Percentiles rank a stretch among this genome's conserved stretches.
phyloP scores from a whole-genome alignment of 2,888 invertebrate species.

The Nineta flava region DNA sequence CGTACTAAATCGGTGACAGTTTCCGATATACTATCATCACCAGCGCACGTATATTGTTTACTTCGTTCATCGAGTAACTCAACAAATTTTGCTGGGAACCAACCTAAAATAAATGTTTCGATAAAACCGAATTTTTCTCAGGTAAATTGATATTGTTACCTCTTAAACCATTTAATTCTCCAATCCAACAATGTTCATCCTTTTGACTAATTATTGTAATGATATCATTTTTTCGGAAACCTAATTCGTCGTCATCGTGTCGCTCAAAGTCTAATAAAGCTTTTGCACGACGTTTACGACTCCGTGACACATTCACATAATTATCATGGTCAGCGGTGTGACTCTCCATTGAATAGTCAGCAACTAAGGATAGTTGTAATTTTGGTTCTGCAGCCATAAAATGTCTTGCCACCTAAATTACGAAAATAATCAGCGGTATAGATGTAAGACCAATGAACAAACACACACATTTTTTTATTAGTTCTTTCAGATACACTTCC shows the following conservation, averaged over 20 bases:
- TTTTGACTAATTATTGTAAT: constrained; percentile 94
- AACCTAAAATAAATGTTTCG: constrained; percentile 35
- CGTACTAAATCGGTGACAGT: constrained; percentile 92
- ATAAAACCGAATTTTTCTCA: neutral
- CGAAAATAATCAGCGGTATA: neutral
- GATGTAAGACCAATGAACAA: too few species aligned
- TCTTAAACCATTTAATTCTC: constrained; percentile 85
- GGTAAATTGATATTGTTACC: constrained; percentile 23
- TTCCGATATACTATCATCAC: constrained; percentile 95
- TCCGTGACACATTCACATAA: constrained; percentile 83
- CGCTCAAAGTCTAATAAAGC: constrained; percentile 94
- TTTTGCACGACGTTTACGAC: constrained; percentile 80
- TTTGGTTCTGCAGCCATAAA: constrained; percentile 89
- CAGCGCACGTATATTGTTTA: constrained; percentile 79
- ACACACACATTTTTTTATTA: too few species aligned
- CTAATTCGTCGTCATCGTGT: constrained; percentile 95
- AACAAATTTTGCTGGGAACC: constrained; percentile 97
- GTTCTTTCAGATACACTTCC: too few species aligned
- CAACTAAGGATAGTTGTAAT: constrained; percentile 63
- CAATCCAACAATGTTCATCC: constrained; percentile 98
- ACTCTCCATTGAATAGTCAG: constrained; percentile 92
- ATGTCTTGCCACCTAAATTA: constrained; percentile 59
- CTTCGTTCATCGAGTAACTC: constrained; percentile 90
- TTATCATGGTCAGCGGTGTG: constrained; percentile 88
- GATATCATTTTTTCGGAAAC: constrained; percentile 96